Evolutionary conservation across 1,140 invertebrate species (phyloP), one percentile per base, ranked within the genome.

Genomic region (Fragariocoptes setiger): DNA sequence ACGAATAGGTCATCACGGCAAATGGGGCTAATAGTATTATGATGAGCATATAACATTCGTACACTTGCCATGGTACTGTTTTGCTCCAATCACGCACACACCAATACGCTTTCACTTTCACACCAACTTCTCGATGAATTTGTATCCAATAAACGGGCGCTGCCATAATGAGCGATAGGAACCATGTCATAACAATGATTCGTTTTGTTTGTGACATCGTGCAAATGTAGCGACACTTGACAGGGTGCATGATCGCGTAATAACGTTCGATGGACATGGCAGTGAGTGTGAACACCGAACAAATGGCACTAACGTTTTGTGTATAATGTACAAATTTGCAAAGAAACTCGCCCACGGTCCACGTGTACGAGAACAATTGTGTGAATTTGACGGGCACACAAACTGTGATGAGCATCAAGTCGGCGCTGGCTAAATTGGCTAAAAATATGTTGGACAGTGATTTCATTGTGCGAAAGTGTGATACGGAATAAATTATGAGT

Each of bases 201-300:
- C 61, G 63, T 45, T 65, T 62, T 0, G 72, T 70, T 48, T 71
- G 67, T 45, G 68, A 68, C 36, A 69, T 66, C 0, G 70, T 72
- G 45, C 71, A 74, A 4, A 66, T 64, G 50, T 72, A 73, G 47
- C 71, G 68, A 13, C 71, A 70, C 49, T 63, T 65, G 63, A 75
- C 72, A 2, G 72, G 72, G 56, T 74, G 69, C 20, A 72, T 62
- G 41, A 75, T 75, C 19, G 72, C 72, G 46, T 74, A 74, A 54
- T 74, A 75, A 48, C 73, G 68, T 56, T 75, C 73, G 19, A 74
- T 59, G 47, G 71, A 73, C 62, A 76, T 75, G n/a, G 67, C 66
- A 3, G 72, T 75, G 12, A 76, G 57, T 0, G 72, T 76, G 12
- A 73, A 59, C 13, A 76, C 72, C 2, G 72, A 75, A 50, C 72